phyloP scores from a whole-genome alignment of 2,888 invertebrate genomes.

The Zeuzera pyrina region DNA sequence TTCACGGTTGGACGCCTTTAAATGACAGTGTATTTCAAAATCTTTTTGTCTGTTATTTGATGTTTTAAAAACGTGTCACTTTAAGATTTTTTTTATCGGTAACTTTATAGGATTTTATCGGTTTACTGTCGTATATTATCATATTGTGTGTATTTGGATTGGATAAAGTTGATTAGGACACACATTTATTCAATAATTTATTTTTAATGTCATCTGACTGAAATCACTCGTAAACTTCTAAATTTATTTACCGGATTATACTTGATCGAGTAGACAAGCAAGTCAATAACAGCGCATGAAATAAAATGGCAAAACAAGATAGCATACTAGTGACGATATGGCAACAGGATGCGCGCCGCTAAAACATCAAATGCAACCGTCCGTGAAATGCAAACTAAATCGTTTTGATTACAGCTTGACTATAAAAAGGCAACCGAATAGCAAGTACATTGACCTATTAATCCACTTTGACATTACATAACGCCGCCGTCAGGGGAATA shows the following conservation, averaged over 20 bases:
- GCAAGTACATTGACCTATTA: slow-evolving; percentile 51
- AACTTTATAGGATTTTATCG: slow-evolving; percentile 47
- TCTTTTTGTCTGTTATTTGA: slow-evolving; percentile 27
- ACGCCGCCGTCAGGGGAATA: slow-evolving; percentile 32
- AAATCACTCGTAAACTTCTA: no score
- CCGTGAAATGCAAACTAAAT: slow-evolving; percentile 12
- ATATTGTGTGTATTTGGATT: no score
- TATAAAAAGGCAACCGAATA: slow-evolving; percentile 27
- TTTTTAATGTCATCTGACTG: no score
- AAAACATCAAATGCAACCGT: slow-evolving; percentile 1
- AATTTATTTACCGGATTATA: no score
- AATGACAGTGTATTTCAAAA: slow-evolving; percentile 28
- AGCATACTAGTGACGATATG: neutral
- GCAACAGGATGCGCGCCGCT: neutral
- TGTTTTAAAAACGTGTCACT: slow-evolving; percentile 28
- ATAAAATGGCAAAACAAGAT: no score
- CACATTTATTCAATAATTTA: neutral
- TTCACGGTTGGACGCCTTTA: slow-evolving; percentile 43
- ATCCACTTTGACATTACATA: slow-evolving; percentile 50
- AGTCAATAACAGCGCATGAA: no score
- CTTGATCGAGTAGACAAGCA: no score
- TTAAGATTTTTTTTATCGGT: slow-evolving; percentile 44
- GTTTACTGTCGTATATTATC: slow-evolving; percentile 47
- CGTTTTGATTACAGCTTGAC: slow-evolving; percentile 25
- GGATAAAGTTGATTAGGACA: slow-evolving; percentile 23